Evolutionary conservation across 2,797 vertebrate species (phyloP).

Genomic region (Sebastes matsubarae): DNA sequence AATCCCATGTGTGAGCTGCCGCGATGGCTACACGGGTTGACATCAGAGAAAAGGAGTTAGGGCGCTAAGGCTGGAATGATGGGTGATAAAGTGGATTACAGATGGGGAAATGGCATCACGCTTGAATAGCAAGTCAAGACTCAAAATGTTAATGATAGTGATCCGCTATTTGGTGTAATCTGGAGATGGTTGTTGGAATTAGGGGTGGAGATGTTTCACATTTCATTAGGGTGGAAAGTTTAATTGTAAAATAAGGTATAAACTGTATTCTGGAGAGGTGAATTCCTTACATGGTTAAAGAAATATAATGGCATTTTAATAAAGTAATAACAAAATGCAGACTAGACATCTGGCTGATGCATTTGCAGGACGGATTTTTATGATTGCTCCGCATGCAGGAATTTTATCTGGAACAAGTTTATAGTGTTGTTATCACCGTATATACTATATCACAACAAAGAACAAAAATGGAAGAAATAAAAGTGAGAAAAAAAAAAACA

Average conservation of each 20-base stretch:
- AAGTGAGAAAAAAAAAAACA: conserved; percentile 51
- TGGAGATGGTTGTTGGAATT: conserved; percentile 51
- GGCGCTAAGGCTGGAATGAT: conserved; percentile 79
- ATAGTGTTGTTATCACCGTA: conserved; percentile 49
- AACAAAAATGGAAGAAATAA: conserved; percentile 74
- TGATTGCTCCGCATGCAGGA: conserved; percentile 17
- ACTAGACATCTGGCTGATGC: conserved; percentile 9
- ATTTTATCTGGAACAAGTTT: conserved; percentile 55
- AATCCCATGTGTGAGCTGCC: conserved; percentile 83
- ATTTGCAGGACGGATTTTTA: conserved; percentile 49
- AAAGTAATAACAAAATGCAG: conserved; percentile 11
- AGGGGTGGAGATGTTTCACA: conserved; percentile 48
- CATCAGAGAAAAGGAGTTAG: conserved; percentile 83
- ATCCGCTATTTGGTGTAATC: conserved; percentile 50
- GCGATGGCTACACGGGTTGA: conserved; percentile 81
- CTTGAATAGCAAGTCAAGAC: conserved; percentile 66
- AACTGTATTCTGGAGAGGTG: background rate
- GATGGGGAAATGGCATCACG: conserved; percentile 71
- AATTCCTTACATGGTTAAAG: background rate
- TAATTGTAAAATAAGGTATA: conserved; percentile 1
- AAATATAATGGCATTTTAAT: conserved; percentile 11
- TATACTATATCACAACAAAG: conserved; percentile 67
- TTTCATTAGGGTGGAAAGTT: conserved; percentile 15
- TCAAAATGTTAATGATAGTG: conserved; percentile 63
- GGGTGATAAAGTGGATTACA: conserved; percentile 81